A percentile compares a stretch with the other conserved stretches of the same genome.
Evolutionary conservation across 2,113 vertebrate species (phyloP).

Genomic region (Mesembrinibis cayennensis): DNA sequence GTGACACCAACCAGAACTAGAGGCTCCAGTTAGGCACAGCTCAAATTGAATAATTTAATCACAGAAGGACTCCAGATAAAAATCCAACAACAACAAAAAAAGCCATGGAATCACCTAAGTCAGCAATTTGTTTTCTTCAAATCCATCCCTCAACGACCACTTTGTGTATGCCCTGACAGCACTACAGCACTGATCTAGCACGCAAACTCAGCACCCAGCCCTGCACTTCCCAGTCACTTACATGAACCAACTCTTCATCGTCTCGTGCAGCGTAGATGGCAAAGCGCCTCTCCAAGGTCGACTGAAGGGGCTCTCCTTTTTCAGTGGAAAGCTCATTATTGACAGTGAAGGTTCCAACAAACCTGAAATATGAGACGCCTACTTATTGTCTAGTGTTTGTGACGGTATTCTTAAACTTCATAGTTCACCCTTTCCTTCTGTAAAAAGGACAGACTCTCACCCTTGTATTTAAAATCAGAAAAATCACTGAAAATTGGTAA

Average conservation of each 20-base stretch:
- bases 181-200: background rate
- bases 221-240: slow-evolving; percentile 64
- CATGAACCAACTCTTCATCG: slow-evolving; percentile 89
- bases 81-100: background rate
- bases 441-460: background rate
- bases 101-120: background rate
- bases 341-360: slow-evolving; percentile 85
- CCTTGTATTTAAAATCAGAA: background rate
- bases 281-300: slow-evolving; percentile 82
- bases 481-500: background rate
- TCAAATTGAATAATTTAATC: background rate
- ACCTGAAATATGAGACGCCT: slow-evolving; percentile 70
- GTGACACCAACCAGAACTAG: background rate
- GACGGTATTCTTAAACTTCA: background rate
- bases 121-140: background rate
- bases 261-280: slow-evolving; percentile 80
- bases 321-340: slow-evolving; percentile 80
- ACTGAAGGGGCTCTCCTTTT: slow-evolving; percentile 66
- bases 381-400: background rate
- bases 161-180: background rate
- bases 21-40: background rate
- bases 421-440: background rate
- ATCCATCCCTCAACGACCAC: background rate
- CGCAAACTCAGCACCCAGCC: background rate
- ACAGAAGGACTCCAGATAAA: background rate